Evolutionary conservation across 2,888 invertebrate species (phyloP), one percentile per base, ranked within the genome.

Genomic region (Aphrophora alni): DNA sequence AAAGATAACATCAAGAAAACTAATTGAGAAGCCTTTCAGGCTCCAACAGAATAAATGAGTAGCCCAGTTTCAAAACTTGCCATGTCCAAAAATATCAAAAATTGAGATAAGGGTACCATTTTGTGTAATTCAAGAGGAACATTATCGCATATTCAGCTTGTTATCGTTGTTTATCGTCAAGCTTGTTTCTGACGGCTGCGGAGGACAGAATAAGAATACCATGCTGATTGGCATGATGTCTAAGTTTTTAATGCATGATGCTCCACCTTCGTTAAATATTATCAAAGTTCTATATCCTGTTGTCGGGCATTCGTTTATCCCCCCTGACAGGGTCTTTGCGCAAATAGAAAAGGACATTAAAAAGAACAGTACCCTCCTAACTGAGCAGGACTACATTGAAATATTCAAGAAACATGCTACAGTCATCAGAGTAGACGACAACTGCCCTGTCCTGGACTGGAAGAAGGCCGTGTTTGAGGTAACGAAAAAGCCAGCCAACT

Each of bases 171-270:
- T n/a, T n/a, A n/a, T n/a, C 27, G 14, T 81, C 21, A 70, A 74
- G 72, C 59, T 78, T 7, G 44, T 81, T 28, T 21, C 78, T 27
- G 81, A 81, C 51, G 78, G 81, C 12, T 73, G 73, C 17, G 82
- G 83, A 21, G 82, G 83, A 21, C 82, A 83, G 75, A 85, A 87
- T 78, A 87, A 86, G 84, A 87, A 87, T 77, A 80, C 84, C 26
- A 85, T 83, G n/a, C 83, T 86, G 82, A 80, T 86, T 24, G 80
- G 82, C 5, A 86, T 86, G 85, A 80, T 84, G 24, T 81, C 83
- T 21, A 84, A 84, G 51, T 86, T 85, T 85, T 80, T 85, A 8
- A 28, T 75, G n/a, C 78, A 81, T 69, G 21, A 24, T 28, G 81
- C 78, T 38, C 82, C 80, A 7, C 21, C 76, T 24, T 71, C 72